Evolutionary conservation across 2,888 invertebrate genomes (phyloP).

Genomic region (Sesamia inferens): DNA sequence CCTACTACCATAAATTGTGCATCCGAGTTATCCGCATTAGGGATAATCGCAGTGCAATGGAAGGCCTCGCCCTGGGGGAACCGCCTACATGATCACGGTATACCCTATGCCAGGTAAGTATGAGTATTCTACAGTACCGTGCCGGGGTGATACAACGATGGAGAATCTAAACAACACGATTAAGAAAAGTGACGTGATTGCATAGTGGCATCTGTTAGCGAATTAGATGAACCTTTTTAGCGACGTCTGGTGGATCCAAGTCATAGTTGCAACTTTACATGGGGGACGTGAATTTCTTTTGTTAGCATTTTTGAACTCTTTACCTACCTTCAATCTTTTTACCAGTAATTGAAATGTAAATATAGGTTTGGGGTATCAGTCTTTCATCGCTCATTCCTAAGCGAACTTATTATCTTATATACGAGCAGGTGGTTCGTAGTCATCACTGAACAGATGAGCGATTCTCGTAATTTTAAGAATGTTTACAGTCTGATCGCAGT

Average conservation of each 20-base stretch:
- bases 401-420: neutral
- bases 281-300: neutral
- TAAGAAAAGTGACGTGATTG: slow-evolving; percentile 36
- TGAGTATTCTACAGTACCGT: slow-evolving; percentile 14
- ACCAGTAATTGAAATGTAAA: neutral
- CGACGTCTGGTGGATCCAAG: slow-evolving; percentile 12
- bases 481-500: no score
- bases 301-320: neutral
- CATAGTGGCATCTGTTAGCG: slow-evolving; percentile 45
- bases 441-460: neutral
- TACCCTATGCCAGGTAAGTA: slow-evolving; percentile 30
- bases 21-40: no score
- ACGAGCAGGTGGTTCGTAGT: slow-evolving; percentile 25
- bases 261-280: neutral
- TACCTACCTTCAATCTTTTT: neutral
- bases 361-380: neutral
- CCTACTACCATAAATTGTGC: no score
- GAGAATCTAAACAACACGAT: slow-evolving; percentile 47
- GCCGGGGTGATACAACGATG: slow-evolving; percentile 27
- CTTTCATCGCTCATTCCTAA: neutral
- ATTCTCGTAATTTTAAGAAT: no score
- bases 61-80: no score
- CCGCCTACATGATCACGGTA: no score
- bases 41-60: no score
- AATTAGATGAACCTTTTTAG: neutral